Base-by-base conservation (phyloP, 2,888 invertebrate genomes). In the Ornithoptera alexandrae region DNA sequence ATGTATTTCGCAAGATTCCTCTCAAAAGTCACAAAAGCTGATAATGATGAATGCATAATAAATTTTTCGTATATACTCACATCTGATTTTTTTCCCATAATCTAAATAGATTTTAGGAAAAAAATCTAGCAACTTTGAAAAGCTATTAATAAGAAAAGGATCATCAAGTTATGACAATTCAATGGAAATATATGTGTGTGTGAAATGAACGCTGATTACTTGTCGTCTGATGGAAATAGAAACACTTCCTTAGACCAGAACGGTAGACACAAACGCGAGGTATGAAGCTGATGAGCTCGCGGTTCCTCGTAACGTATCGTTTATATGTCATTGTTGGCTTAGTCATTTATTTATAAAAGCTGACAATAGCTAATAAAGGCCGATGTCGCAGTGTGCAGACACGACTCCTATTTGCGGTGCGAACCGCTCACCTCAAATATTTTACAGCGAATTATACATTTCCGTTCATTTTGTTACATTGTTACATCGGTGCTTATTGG, bases 291-390 rank as follows among this genome's bases (percentile, higher is more conserved):
- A 39, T 20, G n/a, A 18, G 39, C 3, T 24, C 46, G 17, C 15
- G 2, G 24, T 63, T 53, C 53, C 18, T n/a, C 18, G 24, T 53
- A 63, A 6, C 30, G 39, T 20, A 22, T 42, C 66, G n/a, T 59
- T n/a, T n/a, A 61, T 68, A 20, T 39, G 22, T 39, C 68, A 64
- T 68, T 69, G 53, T 65, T 15, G 42, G 12, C 36, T 50, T 60
- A 24, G 24, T 39, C 59, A 53, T 61, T 62, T 62, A 60, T 65
- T 61, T 56, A 65, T 62, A 57, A 62, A 39, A 57, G n/a, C 15
- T n/a, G 39, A 69, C 69, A 69, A 69, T 69, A 15, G 65, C 20
- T 24, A 46, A 69, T 69, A 65, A 65, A 61, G 30, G 57, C 20
- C 57, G 24, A 69, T 62, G 22, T 46, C 12, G 46, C 46, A 46